These are phyloP conservation scores for Nemoura dubitans DNA, from an alignment of 2,888 invertebrate species.

Conservation along the genomic window DNA sequence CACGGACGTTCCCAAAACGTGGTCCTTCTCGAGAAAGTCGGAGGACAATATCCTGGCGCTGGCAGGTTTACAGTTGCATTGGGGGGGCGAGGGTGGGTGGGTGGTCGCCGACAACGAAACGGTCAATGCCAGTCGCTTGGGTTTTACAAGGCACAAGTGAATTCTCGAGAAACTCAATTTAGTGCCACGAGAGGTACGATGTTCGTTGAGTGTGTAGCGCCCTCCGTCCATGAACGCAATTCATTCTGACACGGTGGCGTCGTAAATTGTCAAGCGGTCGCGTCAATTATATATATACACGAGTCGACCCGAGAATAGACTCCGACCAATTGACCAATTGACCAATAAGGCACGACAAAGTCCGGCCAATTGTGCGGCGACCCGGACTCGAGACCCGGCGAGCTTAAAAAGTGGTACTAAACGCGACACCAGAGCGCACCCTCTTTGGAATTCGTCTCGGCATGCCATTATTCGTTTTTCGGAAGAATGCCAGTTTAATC, in stretches of 20 bases:
- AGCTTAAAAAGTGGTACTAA: background rate
- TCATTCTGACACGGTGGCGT: background rate
- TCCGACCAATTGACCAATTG: constrained; percentile 12
- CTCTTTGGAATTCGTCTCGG: background rate
- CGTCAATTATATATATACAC: no score
- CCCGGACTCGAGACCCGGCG: background rate
- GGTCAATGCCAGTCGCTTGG: background rate
- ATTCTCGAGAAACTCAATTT: no score
- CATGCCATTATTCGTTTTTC: background rate
- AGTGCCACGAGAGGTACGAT: background rate
- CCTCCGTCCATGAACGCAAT: background rate
- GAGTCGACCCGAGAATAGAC: background rate
- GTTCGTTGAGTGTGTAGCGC: background rate
- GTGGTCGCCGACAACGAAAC: no score
- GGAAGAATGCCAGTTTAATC: background rate
- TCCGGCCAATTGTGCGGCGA: background rate
- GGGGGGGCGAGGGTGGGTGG: background rate
- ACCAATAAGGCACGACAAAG: background rate
- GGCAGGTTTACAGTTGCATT: background rate
- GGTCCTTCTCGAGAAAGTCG: background rate
- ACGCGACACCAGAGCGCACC: background rate
- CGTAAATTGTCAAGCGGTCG: background rate
- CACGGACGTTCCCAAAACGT: background rate
- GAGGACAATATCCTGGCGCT: background rate
- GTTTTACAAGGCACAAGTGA: background rate